Evolutionary conservation across 2,888 invertebrate species (phyloP), one percentile per base, ranked within the genome.

Genomic region (Ophion obscuratus): DNA sequence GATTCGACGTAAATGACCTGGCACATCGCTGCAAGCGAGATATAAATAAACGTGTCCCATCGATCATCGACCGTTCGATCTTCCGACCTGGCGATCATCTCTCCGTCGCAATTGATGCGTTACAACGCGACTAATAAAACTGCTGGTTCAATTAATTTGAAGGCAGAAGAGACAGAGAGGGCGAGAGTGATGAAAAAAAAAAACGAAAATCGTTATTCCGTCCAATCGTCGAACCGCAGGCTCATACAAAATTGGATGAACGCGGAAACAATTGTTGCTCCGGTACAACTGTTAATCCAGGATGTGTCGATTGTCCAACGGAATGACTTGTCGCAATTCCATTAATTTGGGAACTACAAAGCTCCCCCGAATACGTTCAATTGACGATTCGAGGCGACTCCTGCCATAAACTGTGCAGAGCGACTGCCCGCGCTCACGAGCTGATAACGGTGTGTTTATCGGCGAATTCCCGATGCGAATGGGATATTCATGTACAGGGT

Each of bases 281-380:
- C 5, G 36, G 53, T 31, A 73, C 10, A 73, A 59, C 57, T 57
- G 57, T 59, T 44, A 44, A 61, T 74, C 40, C 20, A 7, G 14
- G 61, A 36, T 24, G 11, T 11, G 24, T 44, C 47, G 11, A 74
- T 14, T 40, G 61, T 40, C 40, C 24, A 61, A 61, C 40, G 40
- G 20, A n/a, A 73, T 74, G 44, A 66, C 47, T 62, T 44, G 61
- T 62, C 66, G n/a, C 61, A 61, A 27, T 75, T 75, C 47, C 62
- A 75, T 75, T 75, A 62, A 27, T 40, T 44, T 44, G n/a, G n/a
- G n/a, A 76, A 14, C 53, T 59, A 73, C 73, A 59, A 73, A 73
- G 73, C 73, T 73, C 57, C 31, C n/a, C 7, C 59, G 11, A 31
- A 66, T 20, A 31, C 44, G 47, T 64, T 3, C 64, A 47, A 76